These are phyloP conservation scores for Syrmaticus mikado DNA, from an alignment of 2,113 vertebrate species.

Conservation along the genomic window DNA sequence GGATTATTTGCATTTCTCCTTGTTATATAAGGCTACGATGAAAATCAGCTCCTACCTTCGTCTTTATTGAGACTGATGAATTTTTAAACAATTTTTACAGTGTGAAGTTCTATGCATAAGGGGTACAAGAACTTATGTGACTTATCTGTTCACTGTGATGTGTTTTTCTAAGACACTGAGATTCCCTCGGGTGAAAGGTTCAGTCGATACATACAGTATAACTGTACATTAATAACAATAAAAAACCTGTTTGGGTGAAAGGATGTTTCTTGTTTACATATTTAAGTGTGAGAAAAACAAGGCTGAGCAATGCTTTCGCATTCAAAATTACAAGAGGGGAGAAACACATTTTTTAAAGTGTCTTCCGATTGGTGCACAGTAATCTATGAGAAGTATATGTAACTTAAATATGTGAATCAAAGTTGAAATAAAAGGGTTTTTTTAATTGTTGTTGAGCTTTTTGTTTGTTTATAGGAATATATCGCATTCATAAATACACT, in stretches of 20 bases:
- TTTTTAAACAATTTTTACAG: background rate
- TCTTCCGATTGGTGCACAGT: background rate
- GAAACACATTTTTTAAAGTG: background rate
- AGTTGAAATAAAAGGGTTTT: background rate
- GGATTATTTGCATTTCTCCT: background rate
- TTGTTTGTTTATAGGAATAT: background rate
- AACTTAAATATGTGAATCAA: background rate
- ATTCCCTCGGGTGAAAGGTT: background rate
- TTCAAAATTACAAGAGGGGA: background rate
- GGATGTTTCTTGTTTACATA: background rate
- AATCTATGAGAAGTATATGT: background rate
- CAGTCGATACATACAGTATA: fast-evolving
- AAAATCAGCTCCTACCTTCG: background rate
- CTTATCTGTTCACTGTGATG: background rate
- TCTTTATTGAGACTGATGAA: background rate
- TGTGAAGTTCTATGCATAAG: conserved; percentile 5
- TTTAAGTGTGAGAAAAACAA: background rate
- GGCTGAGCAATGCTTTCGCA: background rate
- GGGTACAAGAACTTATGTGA: conserved; percentile 18
- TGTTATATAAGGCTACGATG: background rate
- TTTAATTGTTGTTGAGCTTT: no score
- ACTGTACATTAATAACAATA: background rate
- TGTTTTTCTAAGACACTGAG: background rate
- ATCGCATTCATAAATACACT: background rate
- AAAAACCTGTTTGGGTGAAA: background rate